These are phyloP conservation scores for Ligdia adustata DNA, from an alignment of 2,888 invertebrate species.

Conservation along the genomic window DNA sequence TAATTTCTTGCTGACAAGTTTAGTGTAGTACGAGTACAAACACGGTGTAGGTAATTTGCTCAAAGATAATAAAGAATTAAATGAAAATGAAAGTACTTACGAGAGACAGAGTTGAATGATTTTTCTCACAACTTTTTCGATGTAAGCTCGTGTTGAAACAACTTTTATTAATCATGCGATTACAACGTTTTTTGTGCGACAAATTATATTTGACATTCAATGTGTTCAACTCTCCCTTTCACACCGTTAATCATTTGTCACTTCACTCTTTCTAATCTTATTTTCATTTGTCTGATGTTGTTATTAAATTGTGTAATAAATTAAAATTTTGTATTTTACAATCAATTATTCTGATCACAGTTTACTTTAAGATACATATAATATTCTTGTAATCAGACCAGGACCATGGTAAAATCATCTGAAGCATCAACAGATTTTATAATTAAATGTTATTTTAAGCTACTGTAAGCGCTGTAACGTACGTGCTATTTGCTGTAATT, in stretches of 20 bases:
- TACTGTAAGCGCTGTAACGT: too few relatives aligned
- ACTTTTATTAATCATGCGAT: conserved; percentile 12
- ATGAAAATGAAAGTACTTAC: conserved; percentile 10
- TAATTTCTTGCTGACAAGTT: not conserved
- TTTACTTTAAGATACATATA: too few relatives aligned
- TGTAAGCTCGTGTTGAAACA: conserved; percentile 1
- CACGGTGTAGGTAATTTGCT: too few relatives aligned
- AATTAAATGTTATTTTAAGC: too few relatives aligned
- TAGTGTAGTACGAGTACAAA: too few relatives aligned
- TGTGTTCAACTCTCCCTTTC: conserved; percentile 4
- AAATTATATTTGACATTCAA: conserved; percentile 8
- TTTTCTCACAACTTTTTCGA: conserved; percentile 12
- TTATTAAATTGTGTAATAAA: too few relatives aligned
- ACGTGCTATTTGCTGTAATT: too few relatives aligned
- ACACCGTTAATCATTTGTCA: conserved; percentile 7
- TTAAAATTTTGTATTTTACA: too few relatives aligned
- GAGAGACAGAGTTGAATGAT: conserved; percentile 3
- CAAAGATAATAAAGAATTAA: not conserved
- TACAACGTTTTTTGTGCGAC: conserved; percentile 4
- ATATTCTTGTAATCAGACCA: too few relatives aligned
- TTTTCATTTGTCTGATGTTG: conserved; percentile 6
- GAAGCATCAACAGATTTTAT: too few relatives aligned
- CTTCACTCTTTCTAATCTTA: not conserved
- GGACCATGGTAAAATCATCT: too few relatives aligned
- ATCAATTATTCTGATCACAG: too few relatives aligned